phyloP scores from a whole-genome alignment of 2,888 invertebrate species.

The Ormyrus nitidulus region DNA sequence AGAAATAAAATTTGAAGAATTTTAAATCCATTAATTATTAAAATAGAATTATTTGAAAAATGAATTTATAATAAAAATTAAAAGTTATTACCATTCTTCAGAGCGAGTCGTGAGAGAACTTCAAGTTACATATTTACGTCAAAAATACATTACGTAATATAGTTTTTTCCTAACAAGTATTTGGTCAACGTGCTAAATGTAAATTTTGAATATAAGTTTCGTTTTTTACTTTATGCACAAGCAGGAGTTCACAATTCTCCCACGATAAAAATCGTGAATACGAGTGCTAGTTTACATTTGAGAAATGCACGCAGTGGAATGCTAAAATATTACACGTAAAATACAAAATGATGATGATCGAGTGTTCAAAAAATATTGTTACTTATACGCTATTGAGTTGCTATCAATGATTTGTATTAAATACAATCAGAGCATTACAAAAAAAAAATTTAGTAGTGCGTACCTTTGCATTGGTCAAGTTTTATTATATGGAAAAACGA shows the following conservation, averaged over 20 bases:
- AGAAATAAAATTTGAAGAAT: not conserved
- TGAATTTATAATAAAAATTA: not conserved
- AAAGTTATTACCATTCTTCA: slow-evolving; percentile 16
- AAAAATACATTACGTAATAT: slow-evolving; percentile 43
- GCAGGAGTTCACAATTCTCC: not conserved
- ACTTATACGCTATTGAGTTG: not conserved
- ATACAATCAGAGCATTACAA: not conserved
- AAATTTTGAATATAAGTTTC: slow-evolving; percentile 53
- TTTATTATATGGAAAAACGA: slow-evolving; percentile 3
- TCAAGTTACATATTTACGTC: slow-evolving; percentile 39
- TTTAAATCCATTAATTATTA: not conserved
- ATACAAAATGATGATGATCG: slow-evolving; percentile 39
- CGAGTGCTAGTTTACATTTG: slow-evolving; percentile 4
- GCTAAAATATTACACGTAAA: slow-evolving; percentile 33
- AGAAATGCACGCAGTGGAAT: slow-evolving; percentile 40
- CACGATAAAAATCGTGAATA: slow-evolving; percentile 8
- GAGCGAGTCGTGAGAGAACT: slow-evolving; percentile 24
- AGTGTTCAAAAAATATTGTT: slow-evolving; percentile 34
- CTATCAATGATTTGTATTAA: slow-evolving; percentile 1
- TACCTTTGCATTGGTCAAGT: not conserved
- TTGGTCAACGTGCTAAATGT: slow-evolving; percentile 66
- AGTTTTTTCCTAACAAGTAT: slow-evolving; percentile 59
- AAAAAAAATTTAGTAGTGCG: slow-evolving; percentile 10
- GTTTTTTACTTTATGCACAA: slow-evolving; percentile 16
- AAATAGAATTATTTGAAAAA: slow-evolving; percentile 26